These are phyloP conservation scores for Aleiodes leptofemur DNA, from an alignment of 2,888 invertebrate genomes.

Conservation along the genomic window DNA sequence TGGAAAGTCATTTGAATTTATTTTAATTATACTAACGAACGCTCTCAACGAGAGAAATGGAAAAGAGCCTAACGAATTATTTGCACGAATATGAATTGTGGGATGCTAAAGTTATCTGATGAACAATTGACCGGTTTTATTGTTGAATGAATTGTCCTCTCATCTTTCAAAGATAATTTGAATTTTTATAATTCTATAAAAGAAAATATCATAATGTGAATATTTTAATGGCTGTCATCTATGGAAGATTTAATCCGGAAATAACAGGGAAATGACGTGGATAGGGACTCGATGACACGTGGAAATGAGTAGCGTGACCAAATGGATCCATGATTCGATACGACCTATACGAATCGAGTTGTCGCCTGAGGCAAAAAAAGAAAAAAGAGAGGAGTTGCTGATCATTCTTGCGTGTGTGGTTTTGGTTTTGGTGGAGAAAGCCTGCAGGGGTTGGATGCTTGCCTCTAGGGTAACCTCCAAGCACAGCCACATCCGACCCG, in stretches of 20 bases:
- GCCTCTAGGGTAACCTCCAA: conserved; percentile 28
- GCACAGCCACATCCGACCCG: conserved; percentile 40
- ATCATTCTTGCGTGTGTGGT: conserved; percentile 54
- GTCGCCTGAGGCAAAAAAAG: conserved; percentile 55
- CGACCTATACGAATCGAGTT: conserved; percentile 53
- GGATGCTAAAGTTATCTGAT: conserved; percentile 39
- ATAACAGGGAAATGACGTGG: conserved; percentile 34
- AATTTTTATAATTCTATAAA: conserved; percentile 7
- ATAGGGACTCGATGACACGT: conserved; percentile 41
- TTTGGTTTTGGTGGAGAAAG: conserved; percentile 35
- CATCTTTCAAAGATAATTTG: not conserved
- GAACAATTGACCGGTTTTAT: conserved; percentile 69
- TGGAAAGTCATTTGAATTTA: conserved; percentile 75
- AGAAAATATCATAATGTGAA: conserved; percentile 40
- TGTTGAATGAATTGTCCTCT: conserved; percentile 53
- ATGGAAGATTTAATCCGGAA: conserved; percentile 17
- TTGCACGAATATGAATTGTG: conserved; percentile 73
- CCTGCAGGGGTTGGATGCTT: conserved; percentile 44
- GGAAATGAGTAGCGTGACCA: conserved; percentile 53
- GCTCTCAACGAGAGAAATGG: conserved; percentile 43
- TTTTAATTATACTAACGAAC: conserved; percentile 76
- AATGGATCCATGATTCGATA: conserved; percentile 54
- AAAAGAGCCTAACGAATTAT: conserved; percentile 74
- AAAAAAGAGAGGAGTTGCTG: conserved; percentile 47
- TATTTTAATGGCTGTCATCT: conserved; percentile 46